Percentiles rank a stretch among this genome's conserved stretches.
Evolutionary conservation across 1,140 invertebrate species (phyloP).

Genomic region (Glomeris maerens): DNA sequence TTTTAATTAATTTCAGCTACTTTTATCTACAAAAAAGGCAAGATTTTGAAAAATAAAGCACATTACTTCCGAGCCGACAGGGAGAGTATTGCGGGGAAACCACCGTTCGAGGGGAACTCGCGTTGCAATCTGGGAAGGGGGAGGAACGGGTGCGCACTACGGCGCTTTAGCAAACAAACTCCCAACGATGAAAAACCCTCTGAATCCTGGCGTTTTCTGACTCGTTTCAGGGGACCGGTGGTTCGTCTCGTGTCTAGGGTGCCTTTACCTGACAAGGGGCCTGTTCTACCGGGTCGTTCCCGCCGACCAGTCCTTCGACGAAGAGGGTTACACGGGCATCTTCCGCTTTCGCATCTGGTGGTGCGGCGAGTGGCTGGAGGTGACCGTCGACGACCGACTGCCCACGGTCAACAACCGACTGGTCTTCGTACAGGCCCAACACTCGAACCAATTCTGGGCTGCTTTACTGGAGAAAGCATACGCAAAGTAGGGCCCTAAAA

Average conservation of each 20-base stretch:
- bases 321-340: conserved; percentile 51
- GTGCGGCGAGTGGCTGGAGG: conserved; percentile 91
- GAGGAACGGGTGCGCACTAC: too few species aligned
- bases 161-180: too few species aligned
- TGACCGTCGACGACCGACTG: conserved; percentile 80
- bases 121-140: too few species aligned
- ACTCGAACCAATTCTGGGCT: conserved; percentile 86
- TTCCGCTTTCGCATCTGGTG: conserved; percentile 91
- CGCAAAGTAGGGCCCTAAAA: conserved; percentile 93
- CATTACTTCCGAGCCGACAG: too few species aligned
- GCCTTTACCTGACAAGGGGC: conserved; percentile 68
- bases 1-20: too few species aligned
- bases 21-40: too few species aligned
- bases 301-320: conserved; percentile 71
- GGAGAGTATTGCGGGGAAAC: too few species aligned
- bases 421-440: conserved; percentile 78
- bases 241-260: conserved; percentile 76
- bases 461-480: conserved; percentile 94
- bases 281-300: conserved; percentile 90
- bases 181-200: too few species aligned
- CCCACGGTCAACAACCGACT: conserved; percentile 82
- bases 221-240: conserved; percentile 63
- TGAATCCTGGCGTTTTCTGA: neutral
- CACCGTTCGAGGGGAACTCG: too few species aligned
- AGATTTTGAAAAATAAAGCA: too few species aligned